Evolutionary conservation across 1,140 invertebrate species (phyloP).

Genomic region (Antheraea mylitta): DNA sequence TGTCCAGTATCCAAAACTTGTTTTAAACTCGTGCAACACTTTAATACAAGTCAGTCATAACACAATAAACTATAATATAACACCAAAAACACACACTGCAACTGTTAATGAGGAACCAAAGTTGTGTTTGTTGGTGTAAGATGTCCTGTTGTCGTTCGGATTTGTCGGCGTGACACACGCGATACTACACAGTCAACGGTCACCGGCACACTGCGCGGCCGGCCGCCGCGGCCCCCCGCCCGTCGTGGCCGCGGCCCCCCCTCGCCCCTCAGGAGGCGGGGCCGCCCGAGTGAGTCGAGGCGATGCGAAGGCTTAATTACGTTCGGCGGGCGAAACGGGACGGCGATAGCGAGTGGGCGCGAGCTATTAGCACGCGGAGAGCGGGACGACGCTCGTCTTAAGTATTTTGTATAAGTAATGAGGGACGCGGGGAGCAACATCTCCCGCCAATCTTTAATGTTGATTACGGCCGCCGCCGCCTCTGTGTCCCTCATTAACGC

Average conservation of each 20-base stretch:
- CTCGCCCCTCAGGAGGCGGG: conserved; percentile 52
- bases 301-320: conserved; percentile 73
- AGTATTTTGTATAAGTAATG: conserved; percentile 78
- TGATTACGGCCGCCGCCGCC: conserved; percentile 65
- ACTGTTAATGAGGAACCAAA: conserved; percentile 64
- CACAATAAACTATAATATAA: conserved; percentile 55
- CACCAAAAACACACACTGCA: conserved; percentile 66
- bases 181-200: conserved; percentile 64
- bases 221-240: conserved; percentile 49
- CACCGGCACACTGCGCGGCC: conserved; percentile 71
- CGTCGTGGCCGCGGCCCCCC: conserved; percentile 36
- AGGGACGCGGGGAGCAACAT: conserved; percentile 62
- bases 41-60: conserved; percentile 55
- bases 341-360: conserved; percentile 72
- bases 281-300: conserved; percentile 55
- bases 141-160: conserved; percentile 40
- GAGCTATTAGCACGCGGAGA: conserved; percentile 73
- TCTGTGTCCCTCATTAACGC: conserved; percentile 71
- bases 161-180: conserved; percentile 44
- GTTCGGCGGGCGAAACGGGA: conserved; percentile 65
- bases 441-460: conserved; percentile 78
- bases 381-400: conserved; percentile 75
- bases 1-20: conserved; percentile 60
- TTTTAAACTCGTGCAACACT: conserved; percentile 54
- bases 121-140: conserved; percentile 53